phyloP scores from a whole-genome alignment of 2,888 invertebrate species.

The Acrocyrtus sp. region DNA sequence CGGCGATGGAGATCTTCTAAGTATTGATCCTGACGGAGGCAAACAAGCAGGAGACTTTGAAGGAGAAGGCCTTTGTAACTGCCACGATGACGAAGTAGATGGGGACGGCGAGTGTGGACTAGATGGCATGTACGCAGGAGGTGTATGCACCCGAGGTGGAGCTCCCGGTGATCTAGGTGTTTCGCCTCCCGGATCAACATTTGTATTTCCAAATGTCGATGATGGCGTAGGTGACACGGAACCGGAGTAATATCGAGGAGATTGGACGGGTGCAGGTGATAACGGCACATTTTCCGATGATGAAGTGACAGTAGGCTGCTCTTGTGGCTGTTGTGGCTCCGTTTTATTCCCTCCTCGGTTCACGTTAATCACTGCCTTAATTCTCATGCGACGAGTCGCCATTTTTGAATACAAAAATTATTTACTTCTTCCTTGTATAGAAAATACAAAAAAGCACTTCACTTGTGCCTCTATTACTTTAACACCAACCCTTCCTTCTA shows the following conservation, averaged over 20 bases:
- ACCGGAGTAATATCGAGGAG: background rate
- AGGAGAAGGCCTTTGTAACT: constrained; percentile 26
- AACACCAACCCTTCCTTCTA: too few relatives aligned
- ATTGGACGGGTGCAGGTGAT: background rate
- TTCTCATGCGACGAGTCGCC: constrained; percentile 59
- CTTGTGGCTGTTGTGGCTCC: too few relatives aligned
- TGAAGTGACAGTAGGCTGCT: background rate
- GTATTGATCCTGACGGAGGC: constrained; percentile 32
- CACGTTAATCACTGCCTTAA: constrained; percentile 59
- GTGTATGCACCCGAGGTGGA: constrained; percentile 12
- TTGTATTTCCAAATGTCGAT: too few relatives aligned
- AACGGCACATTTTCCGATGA: background rate
- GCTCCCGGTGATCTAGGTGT: background rate
- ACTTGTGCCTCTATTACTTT: too few relatives aligned
- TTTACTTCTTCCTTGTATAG: too few relatives aligned
- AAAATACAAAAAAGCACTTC: too few relatives aligned
- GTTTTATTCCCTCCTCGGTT: constrained; percentile 39
- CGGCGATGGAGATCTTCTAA: constrained; percentile 37
- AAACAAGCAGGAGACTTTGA: constrained; percentile 26
- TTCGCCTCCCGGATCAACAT: background rate
- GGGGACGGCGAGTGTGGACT: constrained; percentile 33
- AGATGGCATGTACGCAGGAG: constrained; percentile 8
- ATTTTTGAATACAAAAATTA: too few relatives aligned
- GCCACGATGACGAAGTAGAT: constrained; percentile 14
- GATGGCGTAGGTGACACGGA: too few relatives aligned